Conservation (phyloP, 2,888 invertebrate genomes). For the Drosophila prostipennis region DNA sequence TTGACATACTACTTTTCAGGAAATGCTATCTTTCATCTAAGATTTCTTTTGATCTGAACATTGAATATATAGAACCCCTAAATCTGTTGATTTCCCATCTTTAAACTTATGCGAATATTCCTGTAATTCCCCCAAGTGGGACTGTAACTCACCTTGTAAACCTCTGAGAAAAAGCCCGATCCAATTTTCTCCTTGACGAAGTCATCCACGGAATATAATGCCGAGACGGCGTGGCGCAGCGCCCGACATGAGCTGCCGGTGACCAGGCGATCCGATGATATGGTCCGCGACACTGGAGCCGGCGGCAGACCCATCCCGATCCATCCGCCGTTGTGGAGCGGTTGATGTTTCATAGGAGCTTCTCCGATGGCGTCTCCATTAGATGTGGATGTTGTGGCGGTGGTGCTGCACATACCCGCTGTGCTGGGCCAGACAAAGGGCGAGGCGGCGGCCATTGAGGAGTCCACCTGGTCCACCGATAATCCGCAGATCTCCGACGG, state of each 20-base stretch:
- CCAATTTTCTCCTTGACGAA: conserved; percentile 97
- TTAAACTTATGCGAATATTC: too few species aligned
- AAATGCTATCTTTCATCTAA: background rate
- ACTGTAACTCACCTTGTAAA: conserved; percentile 92
- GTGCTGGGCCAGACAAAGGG: conserved; percentile 51
- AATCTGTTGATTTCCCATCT: too few species aligned
- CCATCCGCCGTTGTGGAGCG: conserved; percentile 24
- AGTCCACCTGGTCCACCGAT: conserved; percentile 51
- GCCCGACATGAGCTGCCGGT: conserved; percentile 94
- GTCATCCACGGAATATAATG: conserved; percentile 96
- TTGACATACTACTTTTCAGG: background rate
- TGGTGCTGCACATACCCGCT: conserved; percentile 54
- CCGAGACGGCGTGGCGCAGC: conserved; percentile 94
- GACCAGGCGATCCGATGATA: conserved; percentile 86
- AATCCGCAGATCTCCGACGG: conserved; percentile 73
- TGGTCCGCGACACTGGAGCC: conserved; percentile 80
- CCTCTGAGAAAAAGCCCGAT: conserved; percentile 98
- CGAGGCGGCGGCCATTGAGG: conserved; percentile 24
- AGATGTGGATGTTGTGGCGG: conserved; percentile 14
- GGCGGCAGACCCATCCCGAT: conserved; percentile 37
- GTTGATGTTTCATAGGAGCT: background rate
- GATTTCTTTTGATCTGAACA: too few species aligned
- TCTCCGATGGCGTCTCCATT: conserved; percentile 24
- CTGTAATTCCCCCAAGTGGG: too few species aligned
- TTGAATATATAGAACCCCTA: too few species aligned